Base-by-base conservation (phyloP, 53 echinoderm and acorn worm species). In the Mesocentrotus franciscanus region DNA sequence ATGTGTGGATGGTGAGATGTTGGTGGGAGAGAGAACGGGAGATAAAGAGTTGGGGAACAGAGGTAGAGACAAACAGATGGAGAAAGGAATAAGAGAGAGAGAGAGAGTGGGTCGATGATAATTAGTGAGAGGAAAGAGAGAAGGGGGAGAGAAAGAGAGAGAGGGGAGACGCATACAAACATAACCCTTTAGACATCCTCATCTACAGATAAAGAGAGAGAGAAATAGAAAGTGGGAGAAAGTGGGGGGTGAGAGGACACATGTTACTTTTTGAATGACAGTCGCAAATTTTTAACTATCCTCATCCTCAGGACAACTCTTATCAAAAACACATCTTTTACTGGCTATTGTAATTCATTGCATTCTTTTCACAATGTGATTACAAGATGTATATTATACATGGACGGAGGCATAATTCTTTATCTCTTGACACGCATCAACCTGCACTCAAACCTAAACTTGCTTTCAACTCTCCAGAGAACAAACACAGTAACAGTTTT, bases 401-500 rank as follows among this genome's bases (percentile, higher is more conserved):
- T 42, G 81, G 36, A 81, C 81, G 42, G 18, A 42, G 42, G 81
- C 49, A 39, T 0, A 18, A 81, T 49, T 18, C 36, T 33, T 39
- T 76, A 42, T 36, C 81, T 81, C 42, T 81, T 42, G 42, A 17
- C 18, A 39, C 33, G 81, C 79, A 75, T 79, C 30, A 76, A 79
- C 39, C 8, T 20, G 39, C 81, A 42, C 81, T 81, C 81, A 33
- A 33, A 33, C 32, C 34, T 78, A 3, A 81, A 81, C 42, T 81
- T 42, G 81, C 81, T 81, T 81, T 81, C 42, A 81, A 81, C 81
- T 42, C 42, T 81, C 81, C 8, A 18, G 81, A 81, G 42, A 81
- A 81, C 17, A 20, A 42, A 6, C 81, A 81, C 20, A 20, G 18
- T 81, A 36, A 42, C 11, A 42, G 36, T 81, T 18, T 42, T 79